Conservation (phyloP, 2,888 invertebrate genomes). For the Phortica magna region DNA sequence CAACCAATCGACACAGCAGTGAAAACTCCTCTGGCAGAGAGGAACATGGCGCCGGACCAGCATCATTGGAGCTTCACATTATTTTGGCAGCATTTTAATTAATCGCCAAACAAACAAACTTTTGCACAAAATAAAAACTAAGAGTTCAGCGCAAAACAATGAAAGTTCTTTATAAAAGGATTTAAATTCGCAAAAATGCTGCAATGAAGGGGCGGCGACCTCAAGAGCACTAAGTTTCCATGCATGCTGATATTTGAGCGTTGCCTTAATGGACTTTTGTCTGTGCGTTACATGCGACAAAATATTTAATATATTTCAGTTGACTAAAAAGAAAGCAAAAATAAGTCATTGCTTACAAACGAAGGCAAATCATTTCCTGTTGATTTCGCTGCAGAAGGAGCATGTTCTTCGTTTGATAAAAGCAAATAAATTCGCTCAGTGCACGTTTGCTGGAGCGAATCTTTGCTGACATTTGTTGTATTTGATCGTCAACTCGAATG, state of each 20-base stretch:
- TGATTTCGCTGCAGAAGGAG: too few species aligned
- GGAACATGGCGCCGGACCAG: background rate
- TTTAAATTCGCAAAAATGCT: constrained; percentile 2
- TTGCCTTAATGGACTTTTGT: background rate
- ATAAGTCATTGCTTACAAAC: background rate
- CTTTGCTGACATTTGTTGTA: background rate
- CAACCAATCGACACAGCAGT: too few species aligned
- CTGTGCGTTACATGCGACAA: background rate
- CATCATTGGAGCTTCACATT: constrained; percentile 30
- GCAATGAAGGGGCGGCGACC: background rate
- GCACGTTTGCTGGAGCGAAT: background rate
- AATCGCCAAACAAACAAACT: constrained; percentile 20
- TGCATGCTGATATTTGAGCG: background rate
- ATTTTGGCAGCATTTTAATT: constrained; percentile 30
- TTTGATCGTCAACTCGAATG: too few species aligned
- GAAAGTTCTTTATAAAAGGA: background rate
- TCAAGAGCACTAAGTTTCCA: background rate
- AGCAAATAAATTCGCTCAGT: background rate
- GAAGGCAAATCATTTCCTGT: too few species aligned
- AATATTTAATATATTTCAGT: background rate
- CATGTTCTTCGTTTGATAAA: too few species aligned
- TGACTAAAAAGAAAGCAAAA: background rate
- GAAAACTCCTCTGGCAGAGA: background rate
- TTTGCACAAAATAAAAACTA: background rate
- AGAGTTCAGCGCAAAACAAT: background rate